Base-by-base conservation (phyloP, 2,113 vertebrate genomes). In the Chrysochloris asiatica region DNA sequence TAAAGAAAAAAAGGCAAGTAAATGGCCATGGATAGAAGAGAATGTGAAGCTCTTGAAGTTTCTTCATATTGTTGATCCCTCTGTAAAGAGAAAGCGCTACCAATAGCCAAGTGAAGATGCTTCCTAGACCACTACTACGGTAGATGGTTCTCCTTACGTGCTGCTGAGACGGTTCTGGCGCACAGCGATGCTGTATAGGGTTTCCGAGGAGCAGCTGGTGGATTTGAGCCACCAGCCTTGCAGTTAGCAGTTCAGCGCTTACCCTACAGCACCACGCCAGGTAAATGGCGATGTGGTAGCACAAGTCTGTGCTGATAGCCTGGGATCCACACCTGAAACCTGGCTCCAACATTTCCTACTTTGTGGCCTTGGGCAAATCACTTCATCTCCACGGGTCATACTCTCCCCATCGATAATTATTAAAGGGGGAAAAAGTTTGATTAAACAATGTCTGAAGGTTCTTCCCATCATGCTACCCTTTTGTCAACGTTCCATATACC, bases 321-420 rank as follows among this genome's bases (percentile, higher is more conserved):
- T 0, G 38, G 38, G 63, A 43, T 48, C 11, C 11, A 2, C 30
- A 3, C 50, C 85, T 8, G 30, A 67, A 77, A 26, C 24, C 4
- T 30, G 8, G 54, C 45, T 12, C 48, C 24, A 28, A 4, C 0
- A 4, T 17, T 8, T 0, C 0, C 7, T 2, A 26, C n/a, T 48
- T 16, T 41, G 65, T 10, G 65, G 65, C 59, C 65, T 33, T 41
- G 45, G 12, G 19, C 43, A 26, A 75, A 4, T 72, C 41, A 33
- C 30, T 8, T 33, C 50, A 75, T n/a, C n/a, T n/a, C n/a, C 24
- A 47, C 12, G 2, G n/a, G 4, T 17, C 54, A 24, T 8, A 17
- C 21, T 33, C 45, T 54, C 69, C 43, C 65, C 38, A 71, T 59
- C 56, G 36, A 30, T 83, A 75, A 75, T 41, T n/a, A n/a, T n/a